Evolutionary conservation across 2,797 vertebrate genomes (phyloP).

Genomic region (Spondyliosoma cantharus): DNA sequence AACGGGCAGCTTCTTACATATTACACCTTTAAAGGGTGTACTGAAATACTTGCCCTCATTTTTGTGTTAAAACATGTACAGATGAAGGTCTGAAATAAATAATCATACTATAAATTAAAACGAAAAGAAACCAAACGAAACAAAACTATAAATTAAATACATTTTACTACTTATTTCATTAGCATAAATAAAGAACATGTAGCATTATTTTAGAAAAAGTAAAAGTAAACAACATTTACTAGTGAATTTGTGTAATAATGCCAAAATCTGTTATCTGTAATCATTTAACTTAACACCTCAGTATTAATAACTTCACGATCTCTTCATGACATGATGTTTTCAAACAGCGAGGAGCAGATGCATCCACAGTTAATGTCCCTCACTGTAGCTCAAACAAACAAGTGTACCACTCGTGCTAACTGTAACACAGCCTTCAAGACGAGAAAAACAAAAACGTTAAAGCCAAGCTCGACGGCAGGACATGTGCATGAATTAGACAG

Average conservation of each 20-base stretch:
- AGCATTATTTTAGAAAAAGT: background rate
- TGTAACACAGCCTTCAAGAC: background rate
- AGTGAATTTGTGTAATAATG: background rate
- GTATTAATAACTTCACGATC: background rate
- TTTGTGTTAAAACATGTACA: background rate
- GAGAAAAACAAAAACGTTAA: background rate
- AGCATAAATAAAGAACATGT: background rate
- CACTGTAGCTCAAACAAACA: too few species aligned
- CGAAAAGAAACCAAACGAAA: too few species aligned
- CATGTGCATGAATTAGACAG: conserved; percentile 6
- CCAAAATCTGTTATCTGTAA: background rate
- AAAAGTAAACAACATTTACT: background rate
- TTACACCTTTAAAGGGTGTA: too few species aligned
- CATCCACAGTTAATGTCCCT: too few species aligned
- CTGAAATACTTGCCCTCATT: background rate
- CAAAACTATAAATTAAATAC: too few species aligned
- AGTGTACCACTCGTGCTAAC: too few species aligned
- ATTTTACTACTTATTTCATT: background rate
- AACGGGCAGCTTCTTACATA: too few species aligned
- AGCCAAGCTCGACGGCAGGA: background rate
- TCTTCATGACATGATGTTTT: background rate
- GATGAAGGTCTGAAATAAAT: background rate
- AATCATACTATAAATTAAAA: background rate
- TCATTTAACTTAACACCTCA: too few species aligned
- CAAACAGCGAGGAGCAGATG: too few species aligned